phyloP scores from a whole-genome alignment of 2,888 invertebrate genomes.

The Callimorpha dominula region DNA sequence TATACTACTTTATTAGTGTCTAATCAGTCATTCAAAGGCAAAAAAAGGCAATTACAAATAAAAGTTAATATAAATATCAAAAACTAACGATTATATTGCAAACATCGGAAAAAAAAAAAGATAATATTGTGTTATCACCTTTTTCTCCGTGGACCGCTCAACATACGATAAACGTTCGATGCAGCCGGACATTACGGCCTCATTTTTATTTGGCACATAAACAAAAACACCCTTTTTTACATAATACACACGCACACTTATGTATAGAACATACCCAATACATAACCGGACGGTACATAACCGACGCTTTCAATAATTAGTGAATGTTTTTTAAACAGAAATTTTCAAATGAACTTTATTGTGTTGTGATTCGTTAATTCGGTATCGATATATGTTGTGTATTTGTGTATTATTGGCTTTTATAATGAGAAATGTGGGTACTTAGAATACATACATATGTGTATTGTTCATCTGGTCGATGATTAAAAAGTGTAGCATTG shows the following conservation, averaged over 20 bases:
- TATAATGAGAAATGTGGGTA: slow-evolving; percentile 32
- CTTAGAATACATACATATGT: slow-evolving; percentile 13
- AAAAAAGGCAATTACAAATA: neutral
- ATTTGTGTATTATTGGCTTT: slow-evolving; percentile 28
- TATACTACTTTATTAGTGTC: no score
- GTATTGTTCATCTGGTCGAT: slow-evolving; percentile 13
- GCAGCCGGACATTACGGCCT: slow-evolving; percentile 84
- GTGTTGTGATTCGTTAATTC: slow-evolving; percentile 67
- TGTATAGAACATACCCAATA: slow-evolving; percentile 51
- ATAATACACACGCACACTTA: slow-evolving; percentile 71
- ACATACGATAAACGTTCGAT: slow-evolving; percentile 78
- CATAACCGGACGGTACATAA: slow-evolving; percentile 68
- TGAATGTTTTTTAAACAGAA: slow-evolving; percentile 82
- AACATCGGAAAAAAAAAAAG: slow-evolving; percentile 1
- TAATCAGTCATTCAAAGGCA: no score
- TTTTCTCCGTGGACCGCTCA: slow-evolving; percentile 48
- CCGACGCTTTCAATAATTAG: slow-evolving; percentile 80
- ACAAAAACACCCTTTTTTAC: slow-evolving; percentile 84
- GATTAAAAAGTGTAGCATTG: slow-evolving; percentile 13
- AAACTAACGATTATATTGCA: neutral
- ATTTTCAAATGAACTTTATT: slow-evolving; percentile 82
- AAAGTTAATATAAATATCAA: neutral
- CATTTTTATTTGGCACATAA: slow-evolving; percentile 87
- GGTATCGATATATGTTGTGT: slow-evolving; percentile 59
- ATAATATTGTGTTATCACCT: slow-evolving; percentile 53